These are phyloP conservation scores for Sericinus montela DNA, from an alignment of 2,888 invertebrate genomes.

Conservation along the genomic window DNA sequence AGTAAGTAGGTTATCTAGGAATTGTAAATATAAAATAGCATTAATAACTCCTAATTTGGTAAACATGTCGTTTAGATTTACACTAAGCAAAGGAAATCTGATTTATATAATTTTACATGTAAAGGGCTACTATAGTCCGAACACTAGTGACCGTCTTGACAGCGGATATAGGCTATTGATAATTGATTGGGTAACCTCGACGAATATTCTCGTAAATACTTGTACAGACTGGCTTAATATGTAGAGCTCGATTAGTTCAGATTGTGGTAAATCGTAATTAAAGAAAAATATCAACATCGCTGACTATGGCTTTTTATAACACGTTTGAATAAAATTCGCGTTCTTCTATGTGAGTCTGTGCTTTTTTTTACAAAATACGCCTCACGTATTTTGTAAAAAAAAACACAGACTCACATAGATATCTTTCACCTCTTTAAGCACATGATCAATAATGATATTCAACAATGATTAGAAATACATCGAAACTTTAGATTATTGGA, in stretches of 20 bases:
- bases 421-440: no score
- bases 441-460: no score
- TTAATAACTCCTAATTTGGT: slow-evolving; percentile 11
- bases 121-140: not conserved
- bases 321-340: no score
- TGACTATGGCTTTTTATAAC: no score
- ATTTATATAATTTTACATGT: slow-evolving; percentile 11
- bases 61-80: slow-evolving; percentile 8
- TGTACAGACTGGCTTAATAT: not conserved
- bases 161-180: slow-evolving; percentile 10
- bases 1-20: slow-evolving; percentile 9
- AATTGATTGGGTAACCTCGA: slow-evolving; percentile 16
- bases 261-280: slow-evolving; percentile 5
- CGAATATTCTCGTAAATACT: slow-evolving; percentile 13
- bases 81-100: slow-evolving; percentile 8
- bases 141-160: not conserved
- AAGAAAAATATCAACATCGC: not conserved
- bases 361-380: no score
- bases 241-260: not conserved
- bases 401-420: no score
- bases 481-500: no score
- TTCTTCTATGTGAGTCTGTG: no score
- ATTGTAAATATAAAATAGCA: slow-evolving; percentile 15
- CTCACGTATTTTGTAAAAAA: no score
- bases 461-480: no score